Evolutionary conservation across 1,140 invertebrate genomes (phyloP).

Genomic region (Xylocopa sonorina): DNA sequence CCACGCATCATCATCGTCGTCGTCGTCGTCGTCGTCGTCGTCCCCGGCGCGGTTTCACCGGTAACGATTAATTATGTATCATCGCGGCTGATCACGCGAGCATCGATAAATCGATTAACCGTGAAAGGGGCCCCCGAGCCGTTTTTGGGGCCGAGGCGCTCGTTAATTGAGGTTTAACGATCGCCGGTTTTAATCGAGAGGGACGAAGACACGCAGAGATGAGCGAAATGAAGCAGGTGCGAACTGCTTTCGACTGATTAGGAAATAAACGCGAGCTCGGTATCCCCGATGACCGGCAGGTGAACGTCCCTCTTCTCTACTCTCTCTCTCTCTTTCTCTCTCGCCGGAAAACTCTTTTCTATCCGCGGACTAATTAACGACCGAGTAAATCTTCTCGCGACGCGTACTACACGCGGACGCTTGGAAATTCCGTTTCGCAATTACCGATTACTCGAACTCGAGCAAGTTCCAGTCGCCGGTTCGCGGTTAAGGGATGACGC

Average conservation of each 20-base stretch:
- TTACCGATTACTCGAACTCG: neutral
- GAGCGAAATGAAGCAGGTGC: slow-evolving; percentile 25
- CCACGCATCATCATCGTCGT: slow-evolving; percentile 11
- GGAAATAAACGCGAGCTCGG: slow-evolving; percentile 33
- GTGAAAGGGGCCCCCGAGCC: slow-evolving; percentile 16
- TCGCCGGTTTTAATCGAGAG: slow-evolving; percentile 29
- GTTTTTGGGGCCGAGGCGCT: slow-evolving; percentile 5
- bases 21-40: too few species aligned
- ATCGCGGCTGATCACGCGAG: slow-evolving; percentile 18
- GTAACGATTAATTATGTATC: slow-evolving; percentile 31
- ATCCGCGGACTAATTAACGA: slow-evolving; percentile 17
- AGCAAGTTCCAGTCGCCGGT: neutral
- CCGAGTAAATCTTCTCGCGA: slow-evolving; percentile 17
- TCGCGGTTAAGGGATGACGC: neutral
- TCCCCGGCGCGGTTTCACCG: neutral
- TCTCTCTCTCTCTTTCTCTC: neutral
- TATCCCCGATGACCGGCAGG: slow-evolving; percentile 18
- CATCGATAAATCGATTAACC: slow-evolving; percentile 47
- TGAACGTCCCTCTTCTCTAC: slow-evolving; percentile 21
- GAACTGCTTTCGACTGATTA: slow-evolving; percentile 54
- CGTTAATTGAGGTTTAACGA: slow-evolving; percentile 47
- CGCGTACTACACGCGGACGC: neutral
- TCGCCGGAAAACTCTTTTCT: neutral
- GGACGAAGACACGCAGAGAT: neutral
- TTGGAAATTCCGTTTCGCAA: slow-evolving; percentile 5